A percentile compares a stretch with the other conserved stretches of the same genome.
phyloP scores from a whole-genome alignment of 2,888 invertebrate species.

The Nasonia oneida region DNA sequence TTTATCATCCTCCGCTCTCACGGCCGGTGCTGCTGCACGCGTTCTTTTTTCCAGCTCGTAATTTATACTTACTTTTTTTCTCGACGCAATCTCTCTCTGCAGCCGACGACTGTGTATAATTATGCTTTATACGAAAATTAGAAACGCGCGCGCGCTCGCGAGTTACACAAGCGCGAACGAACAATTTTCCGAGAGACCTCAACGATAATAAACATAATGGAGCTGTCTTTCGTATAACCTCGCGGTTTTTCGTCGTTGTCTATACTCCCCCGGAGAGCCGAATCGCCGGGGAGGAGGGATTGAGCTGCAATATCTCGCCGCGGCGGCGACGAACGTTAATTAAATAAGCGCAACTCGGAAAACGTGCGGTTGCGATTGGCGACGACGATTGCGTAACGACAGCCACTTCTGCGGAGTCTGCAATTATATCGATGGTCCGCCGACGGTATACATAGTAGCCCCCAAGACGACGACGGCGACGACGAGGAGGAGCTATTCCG shows the following conservation, averaged over 20 bases:
- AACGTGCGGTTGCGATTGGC: slow-evolving; percentile 50
- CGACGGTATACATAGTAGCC: background rate
- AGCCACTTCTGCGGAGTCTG: background rate
- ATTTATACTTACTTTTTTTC: background rate
- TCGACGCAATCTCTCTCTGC: background rate
- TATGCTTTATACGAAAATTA: background rate
- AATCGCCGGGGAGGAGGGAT: slow-evolving; percentile 7
- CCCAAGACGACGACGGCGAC: background rate
- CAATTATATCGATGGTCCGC: slow-evolving; percentile 51
- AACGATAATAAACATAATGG: slow-evolving; percentile 36
- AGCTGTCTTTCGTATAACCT: background rate
- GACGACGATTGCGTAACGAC: slow-evolving; percentile 39
- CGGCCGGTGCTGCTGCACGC: background rate
- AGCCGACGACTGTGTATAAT: background rate
- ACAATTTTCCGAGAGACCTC: background rate
- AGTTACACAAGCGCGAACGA: background rate
- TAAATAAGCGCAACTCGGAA: slow-evolving; percentile 49
- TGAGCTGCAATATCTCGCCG: slow-evolving; percentile 37
- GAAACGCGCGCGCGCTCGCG: background rate
- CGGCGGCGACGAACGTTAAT: slow-evolving; percentile 28
- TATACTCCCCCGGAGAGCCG: background rate
- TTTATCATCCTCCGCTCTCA: background rate
- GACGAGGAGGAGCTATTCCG: background rate
- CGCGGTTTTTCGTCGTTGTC: slow-evolving; percentile 7
- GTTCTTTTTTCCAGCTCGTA: background rate